Evolutionary conservation across 2,888 invertebrate species (phyloP).

Genomic region (Blastobasis lacticolella): DNA sequence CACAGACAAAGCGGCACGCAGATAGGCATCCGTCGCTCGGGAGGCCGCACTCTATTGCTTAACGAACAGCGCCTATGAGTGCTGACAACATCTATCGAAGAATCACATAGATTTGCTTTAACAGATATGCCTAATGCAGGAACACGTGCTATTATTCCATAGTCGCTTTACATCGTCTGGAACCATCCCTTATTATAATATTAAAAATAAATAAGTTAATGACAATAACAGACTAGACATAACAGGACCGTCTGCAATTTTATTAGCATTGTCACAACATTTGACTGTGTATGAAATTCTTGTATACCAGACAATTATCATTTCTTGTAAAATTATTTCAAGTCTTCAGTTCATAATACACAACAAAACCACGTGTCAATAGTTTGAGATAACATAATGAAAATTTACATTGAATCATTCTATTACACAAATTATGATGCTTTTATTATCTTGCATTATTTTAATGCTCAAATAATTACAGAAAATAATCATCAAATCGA

Average conservation of each 20-base stretch:
- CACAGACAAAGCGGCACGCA: conserved; percentile 57
- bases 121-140: conserved; percentile 47
- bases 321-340: conserved; percentile 4
- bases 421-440: no score
- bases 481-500: no score
- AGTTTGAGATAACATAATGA: no score
- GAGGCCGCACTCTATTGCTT: conserved; percentile 50
- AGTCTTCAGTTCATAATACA: conserved; percentile 7
- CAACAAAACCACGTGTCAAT: no score
- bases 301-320: conserved; percentile 5
- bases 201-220: conserved; percentile 49
- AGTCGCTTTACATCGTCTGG: conserved; percentile 26
- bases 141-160: conserved; percentile 34
- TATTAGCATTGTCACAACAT: conserved; percentile 21
- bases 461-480: no score
- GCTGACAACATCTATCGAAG: conserved; percentile 24
- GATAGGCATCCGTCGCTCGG: conserved; percentile 33
- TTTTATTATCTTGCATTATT: no score
- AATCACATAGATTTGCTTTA: conserved; percentile 45
- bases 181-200: conserved; percentile 17
- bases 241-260: conserved; percentile 48
- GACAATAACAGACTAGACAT: conserved; percentile 61
- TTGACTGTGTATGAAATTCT: conserved; percentile 1
- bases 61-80: conserved; percentile 21
- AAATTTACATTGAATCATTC: no score